Percentiles rank a stretch among this genome's conserved stretches.
phyloP scores from a whole-genome alignment of 2,113 vertebrate genomes.

The Odontesthes bonariensis region DNA sequence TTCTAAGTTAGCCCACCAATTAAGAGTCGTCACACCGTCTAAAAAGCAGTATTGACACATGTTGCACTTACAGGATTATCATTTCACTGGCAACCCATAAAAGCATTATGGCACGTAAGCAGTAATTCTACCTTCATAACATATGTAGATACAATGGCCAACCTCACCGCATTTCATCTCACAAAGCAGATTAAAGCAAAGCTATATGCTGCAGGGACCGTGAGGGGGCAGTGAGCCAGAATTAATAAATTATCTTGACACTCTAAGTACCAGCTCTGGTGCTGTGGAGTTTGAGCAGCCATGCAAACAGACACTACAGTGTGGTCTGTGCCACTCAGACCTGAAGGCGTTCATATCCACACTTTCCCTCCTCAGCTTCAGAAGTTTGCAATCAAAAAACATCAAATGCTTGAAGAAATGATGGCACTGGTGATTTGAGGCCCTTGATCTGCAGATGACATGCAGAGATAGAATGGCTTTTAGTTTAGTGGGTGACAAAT shows the following conservation, averaged over 20 bases:
- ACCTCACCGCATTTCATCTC: background rate
- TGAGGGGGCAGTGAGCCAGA: constrained; percentile 5
- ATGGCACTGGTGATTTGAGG: too few species aligned
- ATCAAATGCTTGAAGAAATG: too few species aligned
- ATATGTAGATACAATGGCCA: background rate
- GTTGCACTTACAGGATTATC: too few species aligned
- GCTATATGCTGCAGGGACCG: constrained; percentile 6
- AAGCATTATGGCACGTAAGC: too few species aligned
- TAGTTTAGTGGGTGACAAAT: too few species aligned
- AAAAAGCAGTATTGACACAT: too few species aligned
- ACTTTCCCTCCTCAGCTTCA: background rate
- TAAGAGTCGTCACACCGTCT: too few species aligned
- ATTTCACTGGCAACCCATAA: too few species aligned
- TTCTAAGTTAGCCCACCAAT: too few species aligned
- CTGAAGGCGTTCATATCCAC: background rate
- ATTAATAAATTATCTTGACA: constrained; percentile 11
- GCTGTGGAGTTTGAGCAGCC: constrained; percentile 21
- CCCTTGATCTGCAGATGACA: too few species aligned
- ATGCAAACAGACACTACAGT: constrained; percentile 2
- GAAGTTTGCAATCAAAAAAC: background rate
- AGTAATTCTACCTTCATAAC: too few species aligned
- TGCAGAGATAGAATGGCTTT: too few species aligned
- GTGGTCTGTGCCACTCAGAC: background rate
- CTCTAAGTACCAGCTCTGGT: constrained; percentile 23
- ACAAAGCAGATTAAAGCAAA: constrained; percentile 19